Base-by-base conservation (phyloP, 2,888 invertebrate species). In the Caenorhabditis zanzibari region DNA sequence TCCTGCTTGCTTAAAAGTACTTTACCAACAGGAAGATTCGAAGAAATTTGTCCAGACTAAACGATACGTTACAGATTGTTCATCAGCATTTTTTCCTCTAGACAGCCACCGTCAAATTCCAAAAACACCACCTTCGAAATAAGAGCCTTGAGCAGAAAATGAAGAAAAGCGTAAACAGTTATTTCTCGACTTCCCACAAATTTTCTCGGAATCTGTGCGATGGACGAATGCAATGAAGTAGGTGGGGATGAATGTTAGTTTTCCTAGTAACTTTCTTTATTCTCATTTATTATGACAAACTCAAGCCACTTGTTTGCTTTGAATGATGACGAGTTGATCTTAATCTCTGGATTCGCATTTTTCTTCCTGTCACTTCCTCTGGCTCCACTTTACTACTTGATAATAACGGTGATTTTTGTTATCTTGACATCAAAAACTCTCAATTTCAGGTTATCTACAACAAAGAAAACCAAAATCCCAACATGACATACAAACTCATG, bases 401-500 rank as follows among this genome's bases (percentile, higher is more conserved):
- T 72, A 0, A 72, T 72, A 12, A 28, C 49, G 58, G 71, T 71
- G 9, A 63, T 52, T 14, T 2, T 10, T 16, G 49, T 14, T 3
- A 12, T 26, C 16, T 4, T 19, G 19, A 22, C 3, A 1, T 12
- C 24, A 28, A 24, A 22, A 14, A 16, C 14, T 24, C 10, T 38
- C 5, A 22, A 12, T 72, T 81, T 49, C 56, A 81, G 81, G 61
- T 61, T 19, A 69, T 75, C 1, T 16, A 44, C 32, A 24, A 16
- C 2, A 44, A 47, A 56, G 61, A 81, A 7, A 6, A 10, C 10
- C 54, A 52, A 26, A 44, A 28, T 32, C 54, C 74, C 22, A 74
- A 64, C 32, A 10, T 74, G 22, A 69, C 73, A 22, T 81, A 63
- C 44, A 81, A 73, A 26, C 22, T 84, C 12, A 84, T 84, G 73